Percentiles rank a stretch among this genome's conserved stretches.
phyloP scores from a whole-genome alignment of 2,797 vertebrate genomes.

The Paedocypris micromegethes region DNA sequence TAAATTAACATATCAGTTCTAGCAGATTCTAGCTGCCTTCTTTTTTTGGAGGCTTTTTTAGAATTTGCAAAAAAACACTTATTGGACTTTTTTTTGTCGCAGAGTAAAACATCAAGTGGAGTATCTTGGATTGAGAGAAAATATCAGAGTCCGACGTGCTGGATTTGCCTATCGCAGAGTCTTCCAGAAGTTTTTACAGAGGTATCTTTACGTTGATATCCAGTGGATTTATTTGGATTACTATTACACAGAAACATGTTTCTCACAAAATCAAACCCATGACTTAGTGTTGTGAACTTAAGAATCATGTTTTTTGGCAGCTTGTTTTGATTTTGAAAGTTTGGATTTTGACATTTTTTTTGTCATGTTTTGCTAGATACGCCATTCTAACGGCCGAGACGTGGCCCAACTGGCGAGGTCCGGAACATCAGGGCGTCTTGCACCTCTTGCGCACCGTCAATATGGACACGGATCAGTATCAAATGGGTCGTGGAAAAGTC shows the following conservation, averaged over 20 bases:
- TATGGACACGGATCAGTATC: conserved; percentile 94
- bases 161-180: conserved; percentile 88
- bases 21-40: no score
- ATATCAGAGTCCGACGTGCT: conserved; percentile 86
- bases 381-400: conserved; percentile 90
- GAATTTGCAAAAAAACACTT: background rate
- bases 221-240: no score
- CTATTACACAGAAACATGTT: background rate
- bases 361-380: conserved; percentile 67
- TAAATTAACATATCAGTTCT: background rate
- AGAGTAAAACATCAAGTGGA: conserved; percentile 92
- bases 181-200: conserved; percentile 87
- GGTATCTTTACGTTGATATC: conserved; percentile 60
- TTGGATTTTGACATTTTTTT: background rate
- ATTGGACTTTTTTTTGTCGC: background rate
- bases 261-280: background rate
- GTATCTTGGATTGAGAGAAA: conserved; percentile 89
- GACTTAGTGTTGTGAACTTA: no score
- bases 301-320: no score
- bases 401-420: conserved; percentile 83
- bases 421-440: conserved; percentile 86
- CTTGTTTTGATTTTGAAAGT: background rate
- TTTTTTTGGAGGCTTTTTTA: background rate
- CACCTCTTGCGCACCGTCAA: conserved; percentile 85
- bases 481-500: conserved; percentile 88